A percentile compares a stretch with the other conserved stretches of the same genome.
Evolutionary conservation across 2,888 invertebrate genomes (phyloP).

Genomic region (Pseudoips prasinana): DNA sequence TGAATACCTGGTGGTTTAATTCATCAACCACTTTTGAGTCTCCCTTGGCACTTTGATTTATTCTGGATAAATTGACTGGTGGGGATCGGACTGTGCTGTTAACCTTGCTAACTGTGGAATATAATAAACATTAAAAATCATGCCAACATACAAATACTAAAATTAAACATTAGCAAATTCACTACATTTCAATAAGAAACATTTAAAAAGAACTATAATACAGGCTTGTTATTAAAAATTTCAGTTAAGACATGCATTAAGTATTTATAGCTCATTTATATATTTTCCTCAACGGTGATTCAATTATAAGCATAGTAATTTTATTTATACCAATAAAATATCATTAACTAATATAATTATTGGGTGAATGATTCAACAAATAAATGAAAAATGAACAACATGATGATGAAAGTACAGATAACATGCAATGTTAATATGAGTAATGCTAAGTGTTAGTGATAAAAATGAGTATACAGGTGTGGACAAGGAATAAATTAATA

Average conservation of each 20-base stretch:
- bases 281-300: no score
- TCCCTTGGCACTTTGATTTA: constrained; percentile 71
- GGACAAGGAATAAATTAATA: constrained; percentile 6
- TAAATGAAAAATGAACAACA: constrained; percentile 10
- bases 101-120: constrained; percentile 64
- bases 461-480: constrained; percentile 24
- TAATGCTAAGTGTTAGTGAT: constrained; percentile 5
- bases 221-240: no score
- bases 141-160: no score
- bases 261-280: no score
- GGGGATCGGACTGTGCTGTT: constrained; percentile 64
- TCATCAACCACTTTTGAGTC: constrained; percentile 74
- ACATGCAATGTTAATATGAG: constrained; percentile 36
- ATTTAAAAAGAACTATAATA: constrained; percentile 13
- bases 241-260: no score
- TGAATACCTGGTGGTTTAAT: constrained; percentile 70
- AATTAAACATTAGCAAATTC: no score
- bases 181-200: constrained; percentile 2
- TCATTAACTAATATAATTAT: no score
- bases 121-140: constrained; percentile 16
- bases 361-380: constrained; percentile 8
- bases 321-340: no score
- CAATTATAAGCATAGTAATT: no score
- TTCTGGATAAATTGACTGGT: constrained; percentile 63
- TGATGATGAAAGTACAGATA: constrained; percentile 13